These are phyloP conservation scores for Plectus sambesii DNA, from an alignment of 1,140 invertebrate genomes.

Conservation along the genomic window DNA sequence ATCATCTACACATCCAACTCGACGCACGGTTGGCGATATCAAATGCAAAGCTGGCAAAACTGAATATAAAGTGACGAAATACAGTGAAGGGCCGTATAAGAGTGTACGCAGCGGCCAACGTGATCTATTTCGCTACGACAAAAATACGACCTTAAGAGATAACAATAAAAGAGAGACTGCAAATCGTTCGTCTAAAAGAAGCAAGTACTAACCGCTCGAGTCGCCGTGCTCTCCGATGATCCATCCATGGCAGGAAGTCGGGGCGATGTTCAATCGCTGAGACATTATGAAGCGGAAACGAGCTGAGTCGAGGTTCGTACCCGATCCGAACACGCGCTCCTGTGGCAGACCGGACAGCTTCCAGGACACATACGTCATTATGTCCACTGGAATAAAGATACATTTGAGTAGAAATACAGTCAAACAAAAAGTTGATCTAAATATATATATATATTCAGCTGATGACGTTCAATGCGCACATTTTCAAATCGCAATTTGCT, in stretches of 20 bases:
- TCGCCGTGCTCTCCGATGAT: constrained; percentile 76
- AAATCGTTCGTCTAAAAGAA: no score
- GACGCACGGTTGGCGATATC: no score
- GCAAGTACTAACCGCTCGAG: constrained; percentile 52
- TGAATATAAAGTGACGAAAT: no score
- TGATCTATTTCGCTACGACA: no score
- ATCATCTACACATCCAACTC: no score
- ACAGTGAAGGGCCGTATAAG: no score
- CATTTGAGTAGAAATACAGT: neutral
- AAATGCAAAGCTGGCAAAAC: no score
- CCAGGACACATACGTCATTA: constrained; percentile 82
- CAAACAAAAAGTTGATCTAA: no score
- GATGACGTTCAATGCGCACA: no score
- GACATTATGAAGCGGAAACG: constrained; percentile 76
- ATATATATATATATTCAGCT: no score
- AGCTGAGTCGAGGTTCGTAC: constrained; percentile 77
- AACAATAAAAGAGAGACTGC: no score
- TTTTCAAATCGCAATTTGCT: constrained; percentile 7
- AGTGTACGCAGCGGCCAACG: neutral
- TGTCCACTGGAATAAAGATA: constrained; percentile 56
- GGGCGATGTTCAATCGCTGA: constrained; percentile 64
- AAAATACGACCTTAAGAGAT: no score
- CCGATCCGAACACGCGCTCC: constrained; percentile 72
- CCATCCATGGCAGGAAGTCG: constrained; percentile 72
- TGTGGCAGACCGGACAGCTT: constrained; percentile 74